Conservation (phyloP, 2,888 invertebrate species). For the Heliconius sara region DNA sequence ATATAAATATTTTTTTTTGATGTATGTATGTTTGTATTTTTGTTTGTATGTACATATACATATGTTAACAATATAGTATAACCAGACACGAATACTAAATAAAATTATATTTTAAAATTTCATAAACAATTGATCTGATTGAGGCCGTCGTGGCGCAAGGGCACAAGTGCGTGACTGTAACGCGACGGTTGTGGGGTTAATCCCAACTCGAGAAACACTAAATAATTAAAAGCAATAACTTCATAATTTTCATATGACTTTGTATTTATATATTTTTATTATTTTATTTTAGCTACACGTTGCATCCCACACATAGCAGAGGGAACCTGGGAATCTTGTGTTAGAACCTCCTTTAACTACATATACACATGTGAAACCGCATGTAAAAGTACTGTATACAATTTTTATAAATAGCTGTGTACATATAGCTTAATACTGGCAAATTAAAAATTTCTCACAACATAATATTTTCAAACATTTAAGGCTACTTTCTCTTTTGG, state of each 20-base stretch:
- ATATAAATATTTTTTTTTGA: not conserved
- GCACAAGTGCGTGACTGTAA: too few relatives aligned
- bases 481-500: conserved; percentile 8
- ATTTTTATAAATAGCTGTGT: not conserved
- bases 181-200: too few relatives aligned
- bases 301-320: not conserved
- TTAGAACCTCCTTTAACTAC: too few relatives aligned
- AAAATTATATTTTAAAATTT: too few relatives aligned
- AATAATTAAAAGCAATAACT: too few relatives aligned
- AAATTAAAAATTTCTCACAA: conserved; percentile 6
- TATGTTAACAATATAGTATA: too few relatives aligned
- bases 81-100: too few relatives aligned
- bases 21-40: not conserved
- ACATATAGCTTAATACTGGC: not conserved
- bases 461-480: conserved; percentile 3
- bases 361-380: not conserved
- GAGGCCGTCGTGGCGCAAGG: too few relatives aligned
- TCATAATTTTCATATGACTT: too few relatives aligned
- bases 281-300: not conserved
- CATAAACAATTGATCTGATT: too few relatives aligned
- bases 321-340: not conserved
- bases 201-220: too few relatives aligned
- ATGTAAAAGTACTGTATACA: not conserved
- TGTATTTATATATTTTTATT: not conserved
- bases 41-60: too few relatives aligned